phyloP scores from a whole-genome alignment of 2,797 vertebrate species.

The Phoeniculus purpureus region DNA sequence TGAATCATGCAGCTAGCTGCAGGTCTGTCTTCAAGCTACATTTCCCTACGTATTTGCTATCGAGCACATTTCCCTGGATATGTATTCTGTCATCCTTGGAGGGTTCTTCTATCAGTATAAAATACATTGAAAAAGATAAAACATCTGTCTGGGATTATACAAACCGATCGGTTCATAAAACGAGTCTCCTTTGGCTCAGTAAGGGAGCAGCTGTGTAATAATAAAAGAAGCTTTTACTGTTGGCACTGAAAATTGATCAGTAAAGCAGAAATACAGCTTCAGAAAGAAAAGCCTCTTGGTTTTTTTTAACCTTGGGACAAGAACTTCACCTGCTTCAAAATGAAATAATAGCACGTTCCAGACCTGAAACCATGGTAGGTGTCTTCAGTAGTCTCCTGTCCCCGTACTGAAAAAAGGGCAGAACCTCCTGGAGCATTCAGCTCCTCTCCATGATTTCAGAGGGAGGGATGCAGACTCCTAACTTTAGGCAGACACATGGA shows the following conservation, averaged over 20 bases:
- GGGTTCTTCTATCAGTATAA: neutral
- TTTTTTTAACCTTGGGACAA: neutral
- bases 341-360: neutral
- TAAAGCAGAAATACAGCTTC: neutral
- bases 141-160: neutral
- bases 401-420: neutral
- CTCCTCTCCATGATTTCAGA: neutral
- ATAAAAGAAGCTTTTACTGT: neutral
- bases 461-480: neutral
- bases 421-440: accelerated
- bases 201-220: neutral
- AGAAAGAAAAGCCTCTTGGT: neutral
- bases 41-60: neutral
- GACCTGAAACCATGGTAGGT: neutral
- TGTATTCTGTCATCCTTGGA: neutral
- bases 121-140: neutral
- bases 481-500: neutral
- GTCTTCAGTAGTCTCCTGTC: neutral
- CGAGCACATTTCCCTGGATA: neutral
- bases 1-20: constrained; percentile 1
- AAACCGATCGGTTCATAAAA: neutral
- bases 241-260: neutral
- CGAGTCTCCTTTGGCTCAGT: neutral
- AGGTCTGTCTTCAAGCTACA: neutral
- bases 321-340: neutral